Conservation (phyloP, 1,140 invertebrate species). For the Leguminivora glycinivorella region DNA sequence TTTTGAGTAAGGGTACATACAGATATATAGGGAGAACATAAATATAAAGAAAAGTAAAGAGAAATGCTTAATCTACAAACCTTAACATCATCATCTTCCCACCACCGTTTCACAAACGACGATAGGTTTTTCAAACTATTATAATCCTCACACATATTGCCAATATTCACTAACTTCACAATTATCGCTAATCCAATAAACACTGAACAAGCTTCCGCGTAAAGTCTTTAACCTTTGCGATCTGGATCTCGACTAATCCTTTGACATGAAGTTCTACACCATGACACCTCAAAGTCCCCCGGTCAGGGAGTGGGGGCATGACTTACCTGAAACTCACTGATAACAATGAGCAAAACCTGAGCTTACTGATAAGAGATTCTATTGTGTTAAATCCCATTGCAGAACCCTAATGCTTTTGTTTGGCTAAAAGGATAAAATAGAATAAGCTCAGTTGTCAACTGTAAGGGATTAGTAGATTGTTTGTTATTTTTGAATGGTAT, state of each 20-base stretch:
- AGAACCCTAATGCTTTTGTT: conserved; percentile 2
- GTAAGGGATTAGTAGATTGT: not conserved
- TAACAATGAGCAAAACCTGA: conserved; percentile 40
- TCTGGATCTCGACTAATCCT: conserved; percentile 39
- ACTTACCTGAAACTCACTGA: conserved; percentile 34
- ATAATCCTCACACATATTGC: conserved; percentile 40
- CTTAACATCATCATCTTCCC: conserved; percentile 60
- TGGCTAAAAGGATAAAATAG: not conserved
- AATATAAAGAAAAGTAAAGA: conserved; percentile 1
- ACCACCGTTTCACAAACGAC: conserved; percentile 63
- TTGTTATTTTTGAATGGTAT: not conserved
- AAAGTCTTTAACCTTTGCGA: conserved; percentile 22
- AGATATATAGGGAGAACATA: no score
- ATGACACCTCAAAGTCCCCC: conserved; percentile 22
- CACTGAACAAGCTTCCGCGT: not conserved
- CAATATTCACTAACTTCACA: conserved; percentile 33
- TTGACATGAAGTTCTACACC: conserved; percentile 38
- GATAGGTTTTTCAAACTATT: conserved; percentile 48
- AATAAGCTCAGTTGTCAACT: not conserved
- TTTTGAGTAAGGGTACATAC: no score
- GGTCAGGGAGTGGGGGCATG: conserved; percentile 37
- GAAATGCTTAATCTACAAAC: conserved; percentile 34
- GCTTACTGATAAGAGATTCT: not conserved
- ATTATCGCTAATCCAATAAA: no score
- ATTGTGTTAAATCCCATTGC: conserved; percentile 15